phyloP scores from a whole-genome alignment of 2,888 invertebrate genomes.

The Pachymerium ferrugineum region DNA sequence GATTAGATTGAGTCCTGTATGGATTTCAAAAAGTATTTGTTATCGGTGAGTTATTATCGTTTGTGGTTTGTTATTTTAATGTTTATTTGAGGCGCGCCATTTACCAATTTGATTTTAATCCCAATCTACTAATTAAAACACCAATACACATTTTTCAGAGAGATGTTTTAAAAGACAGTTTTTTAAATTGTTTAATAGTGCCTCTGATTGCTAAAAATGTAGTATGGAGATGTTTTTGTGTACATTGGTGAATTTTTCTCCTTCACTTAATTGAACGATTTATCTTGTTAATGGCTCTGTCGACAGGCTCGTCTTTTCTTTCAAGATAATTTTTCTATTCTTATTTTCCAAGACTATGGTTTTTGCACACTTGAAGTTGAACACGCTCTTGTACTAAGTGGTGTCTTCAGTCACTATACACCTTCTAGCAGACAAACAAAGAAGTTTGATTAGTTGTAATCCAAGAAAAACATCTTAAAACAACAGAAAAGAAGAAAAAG shows the following conservation, averaged over 20 bases:
- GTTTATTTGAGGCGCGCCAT: neutral
- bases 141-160: no score
- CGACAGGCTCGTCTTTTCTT: neutral
- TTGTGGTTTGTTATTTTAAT: neutral
- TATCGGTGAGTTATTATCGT: neutral
- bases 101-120: neutral
- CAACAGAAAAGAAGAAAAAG: neutral
- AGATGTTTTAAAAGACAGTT: no score
- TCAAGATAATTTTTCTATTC: neutral
- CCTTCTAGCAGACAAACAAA: neutral
- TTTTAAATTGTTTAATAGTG: no score
- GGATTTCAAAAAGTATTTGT: neutral
- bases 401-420: neutral
- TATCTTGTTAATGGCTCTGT: slow-evolving; percentile 8
- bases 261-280: slow-evolving; percentile 3
- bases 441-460: neutral
- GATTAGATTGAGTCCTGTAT: neutral
- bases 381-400: neutral
- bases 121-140: no score
- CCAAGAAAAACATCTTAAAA: neutral
- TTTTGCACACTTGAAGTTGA: neutral
- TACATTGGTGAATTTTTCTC: neutral
- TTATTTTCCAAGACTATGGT: neutral
- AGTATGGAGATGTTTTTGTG: neutral
- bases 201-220: neutral